Conservation (phyloP, 2,113 vertebrate genomes). For the Phoenicopterus ruber region DNA sequence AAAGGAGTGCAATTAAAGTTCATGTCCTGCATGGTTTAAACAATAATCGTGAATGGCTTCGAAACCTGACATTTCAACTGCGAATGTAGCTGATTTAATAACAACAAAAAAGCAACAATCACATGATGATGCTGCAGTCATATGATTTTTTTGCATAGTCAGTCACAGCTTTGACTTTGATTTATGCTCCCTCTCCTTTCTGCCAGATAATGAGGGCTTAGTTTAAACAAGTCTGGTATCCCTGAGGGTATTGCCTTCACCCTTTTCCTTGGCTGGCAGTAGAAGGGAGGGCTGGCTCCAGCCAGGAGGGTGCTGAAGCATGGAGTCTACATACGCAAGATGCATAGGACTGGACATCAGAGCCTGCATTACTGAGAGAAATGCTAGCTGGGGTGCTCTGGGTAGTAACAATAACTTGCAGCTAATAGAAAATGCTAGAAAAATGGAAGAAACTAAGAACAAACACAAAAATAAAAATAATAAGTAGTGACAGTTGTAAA, state of each 20-base stretch:
- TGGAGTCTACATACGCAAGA: not conserved
- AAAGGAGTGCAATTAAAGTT: not conserved
- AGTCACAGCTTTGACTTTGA: not conserved
- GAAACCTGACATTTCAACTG: constrained; percentile 19
- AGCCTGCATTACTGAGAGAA: not conserved
- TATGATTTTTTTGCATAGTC: constrained; percentile 51
- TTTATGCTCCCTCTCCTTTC: constrained; percentile 16
- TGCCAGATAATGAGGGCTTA: constrained; percentile 41
- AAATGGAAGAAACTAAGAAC: not conserved
- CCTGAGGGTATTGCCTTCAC: constrained; percentile 13
- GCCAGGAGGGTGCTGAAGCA: not conserved
- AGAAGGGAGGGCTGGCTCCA: not conserved
- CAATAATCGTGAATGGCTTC: not conserved
- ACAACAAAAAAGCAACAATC: constrained; percentile 27
- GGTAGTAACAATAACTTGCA: not conserved
- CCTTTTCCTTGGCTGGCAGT: not conserved
- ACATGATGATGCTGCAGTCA: constrained; percentile 52
- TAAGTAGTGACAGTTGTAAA: not conserved
- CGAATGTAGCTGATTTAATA: not conserved
- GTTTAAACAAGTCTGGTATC: constrained; percentile 30
- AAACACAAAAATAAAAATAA: not conserved
- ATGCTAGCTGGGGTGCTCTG: not conserved
- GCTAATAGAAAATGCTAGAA: not conserved
- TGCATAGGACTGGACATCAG: not conserved
- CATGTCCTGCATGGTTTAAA: not conserved